phyloP scores from a whole-genome alignment of 2,113 vertebrate species.

The Bothrops jararaca region DNA sequence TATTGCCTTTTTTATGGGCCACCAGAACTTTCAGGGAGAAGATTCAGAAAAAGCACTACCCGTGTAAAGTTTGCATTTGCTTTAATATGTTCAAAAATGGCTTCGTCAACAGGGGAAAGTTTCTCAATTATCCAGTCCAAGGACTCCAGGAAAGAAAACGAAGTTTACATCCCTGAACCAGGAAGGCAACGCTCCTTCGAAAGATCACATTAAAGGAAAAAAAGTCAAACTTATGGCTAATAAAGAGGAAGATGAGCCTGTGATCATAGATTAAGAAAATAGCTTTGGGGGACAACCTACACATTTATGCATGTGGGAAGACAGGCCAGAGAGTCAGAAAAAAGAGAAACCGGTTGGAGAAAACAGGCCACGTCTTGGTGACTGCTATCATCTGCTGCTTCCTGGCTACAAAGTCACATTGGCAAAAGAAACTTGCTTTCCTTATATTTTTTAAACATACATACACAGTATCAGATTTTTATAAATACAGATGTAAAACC shows the following conservation, averaged over 20 bases:
- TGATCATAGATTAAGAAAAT: slow-evolving; percentile 39
- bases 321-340: neutral
- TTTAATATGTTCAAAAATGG: neutral
- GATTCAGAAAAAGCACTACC: neutral
- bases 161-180: slow-evolving; percentile 59
- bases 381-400: neutral
- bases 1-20: neutral
- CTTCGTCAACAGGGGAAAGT: slow-evolving; percentile 58
- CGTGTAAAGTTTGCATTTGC: no score
- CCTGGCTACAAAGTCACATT: neutral
- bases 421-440: neutral
- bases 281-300: neutral
- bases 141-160: slow-evolving; percentile 30
- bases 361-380: neutral
- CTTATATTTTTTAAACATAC: neutral
- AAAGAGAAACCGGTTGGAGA: neutral
- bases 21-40: neutral
- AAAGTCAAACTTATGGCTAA: slow-evolving; percentile 58
- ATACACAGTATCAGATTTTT: neutral
- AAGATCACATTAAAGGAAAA: slow-evolving; percentile 58
- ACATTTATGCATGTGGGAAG: slow-evolving; percentile 11
- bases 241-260: slow-evolving; percentile 30
- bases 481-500: neutral
- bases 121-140: slow-evolving; percentile 6
- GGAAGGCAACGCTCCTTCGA: slow-evolving; percentile 62